A percentile compares a stretch with the other conserved stretches of the same genome.
phyloP scores from a whole-genome alignment of 2,797 vertebrate genomes.

The Myioborus melanocephalus region DNA sequence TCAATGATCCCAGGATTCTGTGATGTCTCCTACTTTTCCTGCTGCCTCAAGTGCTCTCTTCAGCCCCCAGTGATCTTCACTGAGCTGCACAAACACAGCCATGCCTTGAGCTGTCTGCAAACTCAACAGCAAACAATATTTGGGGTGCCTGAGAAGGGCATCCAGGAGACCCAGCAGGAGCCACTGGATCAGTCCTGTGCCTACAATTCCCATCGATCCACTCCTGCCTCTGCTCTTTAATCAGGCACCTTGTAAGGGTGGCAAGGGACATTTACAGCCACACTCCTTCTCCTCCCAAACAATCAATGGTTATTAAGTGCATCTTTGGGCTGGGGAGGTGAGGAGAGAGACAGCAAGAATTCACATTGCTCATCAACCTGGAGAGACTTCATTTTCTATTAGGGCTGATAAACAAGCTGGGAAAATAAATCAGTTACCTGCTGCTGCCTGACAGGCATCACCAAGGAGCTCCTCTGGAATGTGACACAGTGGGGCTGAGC shows the following conservation, averaged over 20 bases:
- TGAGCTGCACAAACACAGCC: not conserved
- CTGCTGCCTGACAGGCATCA: slow-evolving; percentile 21
- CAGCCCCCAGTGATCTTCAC: not conserved
- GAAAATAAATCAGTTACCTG: not conserved
- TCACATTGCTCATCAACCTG: slow-evolving; percentile 36
- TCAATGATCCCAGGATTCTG: not conserved
- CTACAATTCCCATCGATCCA: not conserved
- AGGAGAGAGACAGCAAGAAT: not conserved
- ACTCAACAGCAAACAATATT: not conserved
- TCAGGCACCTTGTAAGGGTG: slow-evolving; percentile 11
- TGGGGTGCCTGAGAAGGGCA: not conserved
- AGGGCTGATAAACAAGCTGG: slow-evolving; percentile 47
- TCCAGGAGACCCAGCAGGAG: not conserved
- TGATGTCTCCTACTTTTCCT: not conserved
- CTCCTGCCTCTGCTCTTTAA: not conserved
- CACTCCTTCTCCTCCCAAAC: slow-evolving; percentile 3
- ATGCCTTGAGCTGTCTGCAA: not conserved
- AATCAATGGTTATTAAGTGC: slow-evolving; percentile 60
- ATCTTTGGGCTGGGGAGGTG: slow-evolving; percentile 31
- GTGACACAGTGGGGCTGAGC: rapidly evolving
- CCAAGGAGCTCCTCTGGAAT: slow-evolving; percentile 16
- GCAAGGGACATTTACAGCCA: slow-evolving; percentile 30
- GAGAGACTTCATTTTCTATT: slow-evolving; percentile 57
- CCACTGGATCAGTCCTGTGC: not conserved
- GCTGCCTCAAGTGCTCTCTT: not conserved